A percentile compares a stretch with the other conserved stretches of the same genome.
Evolutionary conservation across 92 coral and sea anemone genomes (phyloP).

Genomic region (Porites cylindrica): DNA sequence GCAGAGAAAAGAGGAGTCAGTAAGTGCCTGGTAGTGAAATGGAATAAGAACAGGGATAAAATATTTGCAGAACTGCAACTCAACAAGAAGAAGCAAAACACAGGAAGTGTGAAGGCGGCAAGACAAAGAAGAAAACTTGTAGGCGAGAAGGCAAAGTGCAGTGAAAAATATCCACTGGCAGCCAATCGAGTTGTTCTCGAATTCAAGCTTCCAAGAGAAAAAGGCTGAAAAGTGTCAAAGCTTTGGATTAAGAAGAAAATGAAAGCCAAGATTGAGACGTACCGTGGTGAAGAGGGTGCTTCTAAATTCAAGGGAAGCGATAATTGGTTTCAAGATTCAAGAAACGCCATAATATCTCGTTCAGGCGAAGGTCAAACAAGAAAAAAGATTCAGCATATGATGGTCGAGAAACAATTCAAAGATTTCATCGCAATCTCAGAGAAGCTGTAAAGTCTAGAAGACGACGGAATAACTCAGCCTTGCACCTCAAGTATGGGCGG

Average conservation of each 20-base stretch:
- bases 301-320: constrained; percentile 62
- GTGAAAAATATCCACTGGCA: constrained; percentile 74
- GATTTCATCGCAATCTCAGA: constrained; percentile 57
- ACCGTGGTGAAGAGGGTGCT: constrained; percentile 66
- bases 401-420: constrained; percentile 64
- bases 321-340: constrained; percentile 74
- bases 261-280: constrained; percentile 55
- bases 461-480: constrained; percentile 18
- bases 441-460: constrained; percentile 52
- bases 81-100: constrained; percentile 20
- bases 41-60: constrained; percentile 72
- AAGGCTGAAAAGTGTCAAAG: constrained; percentile 72
- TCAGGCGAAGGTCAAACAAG: constrained; percentile 59
- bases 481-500: constrained; percentile 51
- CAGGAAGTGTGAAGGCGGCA: constrained; percentile 29
- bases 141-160: constrained; percentile 10
- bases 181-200: constrained; percentile 52
- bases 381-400: constrained; percentile 62
- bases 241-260: constrained; percentile 68
- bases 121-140: constrained; percentile 66
- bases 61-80: constrained; percentile 11
- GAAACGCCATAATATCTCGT: constrained; percentile 37
- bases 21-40: constrained; percentile 69
- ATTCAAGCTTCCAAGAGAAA: constrained; percentile 72
- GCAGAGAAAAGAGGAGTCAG: constrained; percentile 66